Evolutionary conservation across 2,888 invertebrate species (phyloP), one percentile per base, ranked within the genome.

Genomic region (Steinernema hermaphroditum): DNA sequence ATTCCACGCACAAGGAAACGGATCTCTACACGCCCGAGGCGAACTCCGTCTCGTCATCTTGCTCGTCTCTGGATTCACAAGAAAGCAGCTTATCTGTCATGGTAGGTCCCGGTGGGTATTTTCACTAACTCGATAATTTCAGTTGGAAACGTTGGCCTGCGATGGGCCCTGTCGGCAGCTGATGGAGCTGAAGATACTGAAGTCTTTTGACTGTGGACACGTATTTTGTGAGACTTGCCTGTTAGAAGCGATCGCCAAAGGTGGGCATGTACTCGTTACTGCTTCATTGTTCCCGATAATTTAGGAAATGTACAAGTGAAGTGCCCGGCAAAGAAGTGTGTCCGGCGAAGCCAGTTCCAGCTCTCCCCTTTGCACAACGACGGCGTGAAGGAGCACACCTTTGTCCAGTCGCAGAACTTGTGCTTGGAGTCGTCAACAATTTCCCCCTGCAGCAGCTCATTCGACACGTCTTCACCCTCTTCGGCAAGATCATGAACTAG

Each of bases 131-230:
- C 8, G 6, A 2, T 54, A 6, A 16, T 62, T 62, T 29, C 62
- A 62, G 68, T 32, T n/a, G 22, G 72, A 72, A 19, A 72, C 72
- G 8, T 68, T 68, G 29, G n/a, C 34, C 2, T 72, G 72, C 34
- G 72, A 72, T 22, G 72, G 72, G 12, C 12, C 14, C 12, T 72
- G 72, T 32, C 19, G 68, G n/a, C 68, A 69, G 19, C 32, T 72
- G 4, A 22, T 32, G 19, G 44, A 32, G 29, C 27, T 72, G 32
- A 22, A 68, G 24, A 14, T 14, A 2, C 68, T 72, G 32, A 44
- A 50, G 46, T n/a, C 68, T 46, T 72, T 68, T 44, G 46, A 69
- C n/a, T 72, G 72, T 22, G 72, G 72, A 16, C 72, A 72, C 68
- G 72, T 72, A 2, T 68, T 72, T 29, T 72, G 72, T 27, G 46